Conservation (phyloP, 2,113 vertebrate genomes). For the Saguinus imperator region DNA sequence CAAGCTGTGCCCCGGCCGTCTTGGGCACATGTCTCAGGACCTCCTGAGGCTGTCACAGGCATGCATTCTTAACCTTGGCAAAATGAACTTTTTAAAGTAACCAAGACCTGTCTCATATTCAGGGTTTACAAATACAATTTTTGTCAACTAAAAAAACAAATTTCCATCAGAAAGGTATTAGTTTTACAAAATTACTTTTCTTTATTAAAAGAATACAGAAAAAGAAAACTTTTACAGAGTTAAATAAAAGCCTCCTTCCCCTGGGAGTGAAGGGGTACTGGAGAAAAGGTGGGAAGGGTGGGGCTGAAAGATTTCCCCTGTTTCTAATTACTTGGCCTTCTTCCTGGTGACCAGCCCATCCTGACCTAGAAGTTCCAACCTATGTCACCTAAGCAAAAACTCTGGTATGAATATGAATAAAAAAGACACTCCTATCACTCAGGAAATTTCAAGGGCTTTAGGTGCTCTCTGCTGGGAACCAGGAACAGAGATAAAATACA, state of each 20-base stretch:
- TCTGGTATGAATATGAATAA: neutral
- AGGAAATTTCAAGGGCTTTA: neutral
- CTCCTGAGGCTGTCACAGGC: too few species aligned
- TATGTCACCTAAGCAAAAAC: neutral
- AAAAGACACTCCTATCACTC: accelerated
- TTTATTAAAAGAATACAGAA: neutral
- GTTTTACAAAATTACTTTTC: too few species aligned
- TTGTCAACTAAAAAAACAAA: neutral
- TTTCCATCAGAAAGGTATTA: too few species aligned
- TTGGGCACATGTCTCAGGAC: too few species aligned
- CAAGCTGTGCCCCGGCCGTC: too few species aligned
- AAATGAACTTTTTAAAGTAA: too few species aligned
- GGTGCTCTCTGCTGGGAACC: neutral
- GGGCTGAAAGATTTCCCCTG: too few species aligned
- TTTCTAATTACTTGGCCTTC: neutral
- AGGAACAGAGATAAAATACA: neutral
- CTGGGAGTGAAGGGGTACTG: neutral
- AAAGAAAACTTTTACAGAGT: neutral
- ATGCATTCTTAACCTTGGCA: too few species aligned
- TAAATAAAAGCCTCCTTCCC: neutral
- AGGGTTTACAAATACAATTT: neutral
- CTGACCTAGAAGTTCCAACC: neutral
- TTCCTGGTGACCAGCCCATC: too few species aligned
- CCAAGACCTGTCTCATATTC: too few species aligned
- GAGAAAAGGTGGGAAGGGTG: too few species aligned